Percentiles rank a stretch among this genome's conserved stretches.
Conservation (phyloP, 1,140 invertebrate genomes). For the Philaenus spumarius region DNA sequence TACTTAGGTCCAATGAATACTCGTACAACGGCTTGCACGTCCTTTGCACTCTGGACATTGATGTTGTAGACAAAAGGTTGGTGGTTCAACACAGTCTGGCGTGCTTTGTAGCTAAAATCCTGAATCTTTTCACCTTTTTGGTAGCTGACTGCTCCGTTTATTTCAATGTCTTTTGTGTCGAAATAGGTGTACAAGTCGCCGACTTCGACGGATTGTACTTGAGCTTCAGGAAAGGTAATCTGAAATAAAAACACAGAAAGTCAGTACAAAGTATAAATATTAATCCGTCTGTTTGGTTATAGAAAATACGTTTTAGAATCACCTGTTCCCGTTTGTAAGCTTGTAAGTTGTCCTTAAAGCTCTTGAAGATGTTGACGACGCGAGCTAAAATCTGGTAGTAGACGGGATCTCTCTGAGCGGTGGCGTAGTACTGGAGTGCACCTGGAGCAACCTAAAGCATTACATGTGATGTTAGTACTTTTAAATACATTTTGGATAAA, state of each 20-base stretch:
- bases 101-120: neutral
- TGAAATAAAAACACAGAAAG: slow-evolving; percentile 50
- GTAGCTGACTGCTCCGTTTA: slow-evolving; percentile 48
- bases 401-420: slow-evolving; percentile 44
- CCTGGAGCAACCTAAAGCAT: slow-evolving; percentile 38
- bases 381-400: slow-evolving; percentile 46
- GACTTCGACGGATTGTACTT: slow-evolving; percentile 35
- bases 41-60: slow-evolving; percentile 49
- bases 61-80: slow-evolving; percentile 56
- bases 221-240: slow-evolving; percentile 27
- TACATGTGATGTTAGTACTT: neutral
- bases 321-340: slow-evolving; percentile 49
- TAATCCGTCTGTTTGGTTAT: too few species aligned
- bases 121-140: slow-evolving; percentile 40
- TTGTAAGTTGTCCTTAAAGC: slow-evolving; percentile 44
- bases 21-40: slow-evolving; percentile 47
- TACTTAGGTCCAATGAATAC: slow-evolving; percentile 64
- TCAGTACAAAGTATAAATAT: too few species aligned
- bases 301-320: too few species aligned
- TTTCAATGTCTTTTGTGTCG: slow-evolving; percentile 40
- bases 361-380: slow-evolving; percentile 45
- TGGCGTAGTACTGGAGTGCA: slow-evolving; percentile 41
- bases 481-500: too few species aligned
- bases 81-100: slow-evolving; percentile 55
- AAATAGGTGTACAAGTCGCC: slow-evolving; percentile 4